These are phyloP conservation scores for Platynereis dumerilii DNA, from an alignment of 2,888 invertebrate genomes.

Conservation along the genomic window DNA sequence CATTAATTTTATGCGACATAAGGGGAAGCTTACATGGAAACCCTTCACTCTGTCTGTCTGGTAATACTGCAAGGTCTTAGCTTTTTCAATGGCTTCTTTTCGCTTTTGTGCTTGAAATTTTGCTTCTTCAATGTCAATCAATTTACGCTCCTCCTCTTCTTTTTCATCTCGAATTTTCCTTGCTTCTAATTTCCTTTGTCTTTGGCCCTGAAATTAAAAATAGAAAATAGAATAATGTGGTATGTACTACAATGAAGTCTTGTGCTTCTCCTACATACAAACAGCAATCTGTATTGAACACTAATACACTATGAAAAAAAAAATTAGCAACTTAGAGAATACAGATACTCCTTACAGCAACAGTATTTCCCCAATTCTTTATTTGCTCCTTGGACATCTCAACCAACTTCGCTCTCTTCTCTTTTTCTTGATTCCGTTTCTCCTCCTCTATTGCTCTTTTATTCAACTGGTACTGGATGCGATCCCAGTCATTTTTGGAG, in stretches of 20 bases:
- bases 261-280: no score
- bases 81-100: conserved; percentile 62
- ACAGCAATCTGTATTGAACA: no score
- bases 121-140: conserved; percentile 61
- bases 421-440: conserved; percentile 42
- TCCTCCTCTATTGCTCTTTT: conserved; percentile 57
- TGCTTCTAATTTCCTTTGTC: conserved; percentile 60
- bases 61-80: conserved; percentile 63
- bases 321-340: no score
- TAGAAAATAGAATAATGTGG: no score
- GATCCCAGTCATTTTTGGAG: conserved; percentile 57
- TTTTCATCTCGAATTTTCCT: conserved; percentile 56
- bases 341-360: conserved; percentile 57
- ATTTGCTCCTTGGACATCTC: conserved; percentile 58
- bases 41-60: conserved; percentile 63
- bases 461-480: conserved; percentile 59
- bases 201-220: conserved; percentile 52
- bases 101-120: conserved; percentile 59
- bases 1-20: no score
- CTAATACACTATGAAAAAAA: no score
- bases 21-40: conserved; percentile 59
- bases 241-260: no score
- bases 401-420: conserved; percentile 54
- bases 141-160: conserved; percentile 59
- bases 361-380: conserved; percentile 62